phyloP scores from a whole-genome alignment of 2,888 invertebrate genomes.

The Thymelicus sylvestris region DNA sequence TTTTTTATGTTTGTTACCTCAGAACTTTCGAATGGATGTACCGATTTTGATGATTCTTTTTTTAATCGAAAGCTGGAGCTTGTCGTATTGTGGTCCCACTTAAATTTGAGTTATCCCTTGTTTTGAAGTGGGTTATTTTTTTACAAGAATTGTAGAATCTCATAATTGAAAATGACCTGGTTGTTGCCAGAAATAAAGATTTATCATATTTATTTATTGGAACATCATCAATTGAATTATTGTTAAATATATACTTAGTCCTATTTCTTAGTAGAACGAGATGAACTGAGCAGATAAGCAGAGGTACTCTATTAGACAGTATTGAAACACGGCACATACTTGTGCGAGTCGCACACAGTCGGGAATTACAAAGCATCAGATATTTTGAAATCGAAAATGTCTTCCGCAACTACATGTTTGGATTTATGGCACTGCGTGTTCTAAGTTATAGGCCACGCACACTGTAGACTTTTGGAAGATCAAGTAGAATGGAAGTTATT shows the following conservation, averaged over 20 bases:
- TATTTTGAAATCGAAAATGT: conserved; percentile 75
- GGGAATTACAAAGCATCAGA: conserved; percentile 70
- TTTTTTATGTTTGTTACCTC: no score
- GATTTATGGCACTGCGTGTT: conserved; percentile 71
- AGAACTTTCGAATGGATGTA: no score
- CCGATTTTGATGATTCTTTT: no score
- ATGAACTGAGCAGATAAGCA: conserved; percentile 1
- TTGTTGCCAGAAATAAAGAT: no score
- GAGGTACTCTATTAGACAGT: background rate
- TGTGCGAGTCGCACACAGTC: conserved; percentile 41
- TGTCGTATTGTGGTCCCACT: no score
- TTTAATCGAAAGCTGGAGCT: no score
- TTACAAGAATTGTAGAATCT: no score
- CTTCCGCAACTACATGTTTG: conserved; percentile 60
- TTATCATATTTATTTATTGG: no score
- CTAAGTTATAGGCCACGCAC: conserved; percentile 31
- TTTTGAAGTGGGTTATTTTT: no score
- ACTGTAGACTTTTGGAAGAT: conserved; percentile 1
- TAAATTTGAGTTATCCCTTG: no score
- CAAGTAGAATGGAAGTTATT: background rate
- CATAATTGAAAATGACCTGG: no score
- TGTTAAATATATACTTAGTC: background rate
- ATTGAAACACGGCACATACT: conserved; percentile 12
- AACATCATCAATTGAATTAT: no score
- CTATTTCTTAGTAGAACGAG: background rate